Conservation (phyloP, 2,113 vertebrate genomes). For the Channa maculata region DNA sequence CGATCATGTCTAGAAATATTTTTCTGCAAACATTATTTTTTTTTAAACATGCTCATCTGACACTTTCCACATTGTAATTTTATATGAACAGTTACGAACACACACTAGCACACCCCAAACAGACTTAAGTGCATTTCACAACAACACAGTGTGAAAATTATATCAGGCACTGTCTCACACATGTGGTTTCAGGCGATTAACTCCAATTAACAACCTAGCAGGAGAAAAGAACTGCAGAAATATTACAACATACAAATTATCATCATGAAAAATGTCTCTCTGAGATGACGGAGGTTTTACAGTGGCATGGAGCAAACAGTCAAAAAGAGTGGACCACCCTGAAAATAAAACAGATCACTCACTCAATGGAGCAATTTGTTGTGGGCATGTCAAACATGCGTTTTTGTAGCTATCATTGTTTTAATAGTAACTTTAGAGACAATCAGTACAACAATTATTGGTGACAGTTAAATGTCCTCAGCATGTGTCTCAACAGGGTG, state of each 20-base stretch:
- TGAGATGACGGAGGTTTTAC: too few relatives aligned
- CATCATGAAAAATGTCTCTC: too few relatives aligned
- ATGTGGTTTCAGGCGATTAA: slow-evolving; percentile 23
- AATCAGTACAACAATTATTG: neutral
- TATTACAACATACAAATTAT: too few relatives aligned
- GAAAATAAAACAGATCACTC: too few relatives aligned
- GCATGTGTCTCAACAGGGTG: neutral
- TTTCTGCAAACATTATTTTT: too few relatives aligned
- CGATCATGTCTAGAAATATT: too few relatives aligned
- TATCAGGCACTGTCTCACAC: neutral
- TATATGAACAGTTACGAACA: neutral
- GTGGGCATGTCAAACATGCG: too few relatives aligned
- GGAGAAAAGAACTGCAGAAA: neutral
- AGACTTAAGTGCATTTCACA: neutral
- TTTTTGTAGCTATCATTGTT: too few relatives aligned
- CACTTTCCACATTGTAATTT: neutral
- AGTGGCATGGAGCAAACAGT: too few relatives aligned
- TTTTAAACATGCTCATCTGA: too few relatives aligned
- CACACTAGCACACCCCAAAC: neutral
- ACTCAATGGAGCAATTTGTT: too few relatives aligned
- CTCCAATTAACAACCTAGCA: slow-evolving; percentile 6
- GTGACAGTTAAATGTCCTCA: neutral
- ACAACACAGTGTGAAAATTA: slow-evolving; percentile 1
- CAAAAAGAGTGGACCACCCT: too few relatives aligned
- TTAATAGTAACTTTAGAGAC: neutral